Conservation (phyloP, 2,888 invertebrate species). For the Drosophila picticornis region DNA sequence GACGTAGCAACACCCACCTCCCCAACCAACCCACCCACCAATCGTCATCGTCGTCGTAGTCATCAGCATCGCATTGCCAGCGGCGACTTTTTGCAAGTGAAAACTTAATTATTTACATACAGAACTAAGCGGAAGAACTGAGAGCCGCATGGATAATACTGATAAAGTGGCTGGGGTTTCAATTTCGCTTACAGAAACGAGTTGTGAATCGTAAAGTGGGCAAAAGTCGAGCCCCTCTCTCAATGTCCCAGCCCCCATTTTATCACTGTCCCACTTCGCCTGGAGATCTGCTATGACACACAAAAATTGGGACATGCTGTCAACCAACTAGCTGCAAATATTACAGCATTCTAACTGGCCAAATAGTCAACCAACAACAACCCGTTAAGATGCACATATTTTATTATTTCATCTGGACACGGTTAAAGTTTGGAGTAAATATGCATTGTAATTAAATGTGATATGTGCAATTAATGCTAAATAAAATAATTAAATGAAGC, state of each 20-base stretch:
- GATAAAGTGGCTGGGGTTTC: conserved; percentile 49
- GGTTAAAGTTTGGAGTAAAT: background rate
- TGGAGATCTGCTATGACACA: background rate
- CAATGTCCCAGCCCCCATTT: background rate
- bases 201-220: conserved; percentile 16
- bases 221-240: conserved; percentile 20
- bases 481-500: background rate
- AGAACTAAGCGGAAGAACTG: conserved; percentile 32
- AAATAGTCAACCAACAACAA: background rate
- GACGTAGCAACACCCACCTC: background rate
- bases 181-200: conserved; percentile 49
- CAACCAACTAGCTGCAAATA: background rate
- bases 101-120: conserved; percentile 52
- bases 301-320: background rate
- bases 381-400: background rate
- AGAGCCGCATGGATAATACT: conserved; percentile 51
- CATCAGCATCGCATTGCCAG: conserved; percentile 17
- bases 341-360: background rate
- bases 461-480: background rate
- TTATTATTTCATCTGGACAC: background rate
- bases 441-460: background rate
- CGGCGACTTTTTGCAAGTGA: conserved; percentile 36
- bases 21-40: background rate
- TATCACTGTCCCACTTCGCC: too few relatives aligned
- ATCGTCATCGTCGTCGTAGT: background rate